Evolutionary conservation across 2,113 vertebrate genomes (phyloP).

Genomic region (Ammodytes dubius): DNA sequence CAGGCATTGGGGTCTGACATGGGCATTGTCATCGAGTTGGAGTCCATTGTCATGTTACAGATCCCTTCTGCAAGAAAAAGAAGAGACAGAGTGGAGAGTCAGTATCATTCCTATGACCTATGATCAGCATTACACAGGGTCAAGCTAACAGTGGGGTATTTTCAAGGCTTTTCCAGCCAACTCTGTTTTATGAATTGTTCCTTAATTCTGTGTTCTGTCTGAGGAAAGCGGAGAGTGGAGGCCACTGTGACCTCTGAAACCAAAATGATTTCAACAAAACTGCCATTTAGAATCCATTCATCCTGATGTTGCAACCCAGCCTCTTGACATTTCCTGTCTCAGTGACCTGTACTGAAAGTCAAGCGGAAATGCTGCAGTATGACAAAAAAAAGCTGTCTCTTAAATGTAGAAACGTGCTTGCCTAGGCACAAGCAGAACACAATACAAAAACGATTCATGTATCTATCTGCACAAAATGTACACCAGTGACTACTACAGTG

Average conservation of each 20-base stretch:
- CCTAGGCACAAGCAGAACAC: neutral
- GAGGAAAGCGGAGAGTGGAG: slow-evolving; percentile 4
- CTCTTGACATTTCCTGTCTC: slow-evolving; percentile 37
- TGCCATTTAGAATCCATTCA: slow-evolving; percentile 45
- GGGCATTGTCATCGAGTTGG: slow-evolving; percentile 90
- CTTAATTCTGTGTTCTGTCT: slow-evolving; percentile 23
- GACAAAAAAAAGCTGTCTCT: neutral
- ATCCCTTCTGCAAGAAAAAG: slow-evolving; percentile 84
- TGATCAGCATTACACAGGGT: slow-evolving; percentile 15
- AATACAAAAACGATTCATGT: slow-evolving; percentile 11
- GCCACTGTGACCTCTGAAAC: slow-evolving; percentile 49
- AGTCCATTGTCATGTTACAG: slow-evolving; percentile 90
- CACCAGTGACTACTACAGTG: slow-evolving; percentile 6
- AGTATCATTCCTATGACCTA: slow-evolving; percentile 11
- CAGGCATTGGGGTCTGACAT: slow-evolving; percentile 94
- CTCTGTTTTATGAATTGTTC: slow-evolving; percentile 10
- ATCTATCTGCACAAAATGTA: slow-evolving; percentile 21
- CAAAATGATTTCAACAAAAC: slow-evolving; percentile 42
- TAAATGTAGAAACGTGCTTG: neutral
- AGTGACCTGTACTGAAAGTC: slow-evolving; percentile 23
- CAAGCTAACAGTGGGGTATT: neutral
- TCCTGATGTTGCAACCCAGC: slow-evolving; percentile 22
- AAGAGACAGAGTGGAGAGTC: slow-evolving; percentile 3
- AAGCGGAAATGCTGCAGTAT: neutral
- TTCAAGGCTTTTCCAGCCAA: neutral